A percentile compares a stretch with the other conserved stretches of the same genome.
phyloP scores from a whole-genome alignment of 2,888 invertebrate genomes.

The Apoderus coryli region DNA sequence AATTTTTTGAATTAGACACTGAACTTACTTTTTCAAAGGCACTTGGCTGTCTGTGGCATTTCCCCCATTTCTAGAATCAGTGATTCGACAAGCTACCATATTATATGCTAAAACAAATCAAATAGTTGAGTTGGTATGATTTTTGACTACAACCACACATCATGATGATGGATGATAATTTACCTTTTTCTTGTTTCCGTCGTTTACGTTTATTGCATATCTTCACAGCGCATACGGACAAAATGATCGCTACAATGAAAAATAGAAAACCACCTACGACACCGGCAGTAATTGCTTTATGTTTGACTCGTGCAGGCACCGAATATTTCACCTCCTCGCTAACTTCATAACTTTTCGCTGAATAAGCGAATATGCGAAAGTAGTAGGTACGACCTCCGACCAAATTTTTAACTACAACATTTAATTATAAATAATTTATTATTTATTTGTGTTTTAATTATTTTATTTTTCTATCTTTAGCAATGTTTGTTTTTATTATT shows the following conservation, averaged over 20 bases:
- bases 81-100: slow-evolving; percentile 95
- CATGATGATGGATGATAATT: too few species aligned
- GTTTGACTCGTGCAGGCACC: slow-evolving; percentile 81
- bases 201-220: slow-evolving; percentile 95
- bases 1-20: too few species aligned
- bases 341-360: slow-evolving; percentile 63
- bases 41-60: slow-evolving; percentile 79
- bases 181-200: slow-evolving; percentile 97
- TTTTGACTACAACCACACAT: background rate
- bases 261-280: slow-evolving; percentile 94
- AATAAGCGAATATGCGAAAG: slow-evolving; percentile 82
- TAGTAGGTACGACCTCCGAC: slow-evolving; percentile 84
- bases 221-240: slow-evolving; percentile 94
- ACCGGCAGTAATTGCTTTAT: slow-evolving; percentile 92
- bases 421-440: too few species aligned
- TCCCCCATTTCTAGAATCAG: slow-evolving; percentile 80
- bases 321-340: slow-evolving; percentile 81
- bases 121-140: too few species aligned
- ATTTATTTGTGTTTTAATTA: too few species aligned
- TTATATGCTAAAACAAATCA: slow-evolving; percentile 88
- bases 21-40: slow-evolving; percentile 94
- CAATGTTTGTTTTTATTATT: too few species aligned
- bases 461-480: too few species aligned
- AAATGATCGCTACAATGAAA: slow-evolving; percentile 93
- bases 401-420: slow-evolving; percentile 80